phyloP scores from a whole-genome alignment of 2,888 invertebrate species.

The Acrobeloides nanus region DNA sequence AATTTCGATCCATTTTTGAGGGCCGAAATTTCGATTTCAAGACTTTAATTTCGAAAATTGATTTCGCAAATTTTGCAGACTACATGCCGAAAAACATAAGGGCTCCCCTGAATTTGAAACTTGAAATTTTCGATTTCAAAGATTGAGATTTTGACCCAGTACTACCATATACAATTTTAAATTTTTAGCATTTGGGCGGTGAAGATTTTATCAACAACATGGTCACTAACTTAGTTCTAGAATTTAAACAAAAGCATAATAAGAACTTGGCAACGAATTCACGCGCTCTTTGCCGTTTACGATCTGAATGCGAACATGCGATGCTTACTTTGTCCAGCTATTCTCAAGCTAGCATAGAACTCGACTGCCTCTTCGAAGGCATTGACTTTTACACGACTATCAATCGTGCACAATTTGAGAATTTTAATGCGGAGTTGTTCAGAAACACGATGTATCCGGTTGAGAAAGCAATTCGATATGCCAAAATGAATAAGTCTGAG shows the following conservation, averaged over 20 bases:
- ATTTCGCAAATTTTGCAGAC: too few species aligned
- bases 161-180: too few species aligned
- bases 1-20: too few species aligned
- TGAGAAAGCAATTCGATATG: slow-evolving; percentile 71
- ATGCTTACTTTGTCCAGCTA: slow-evolving; percentile 62
- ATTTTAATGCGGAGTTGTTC: slow-evolving; percentile 74
- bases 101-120: too few species aligned
- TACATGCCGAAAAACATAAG: too few species aligned
- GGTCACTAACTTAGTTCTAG: slow-evolving; percentile 56
- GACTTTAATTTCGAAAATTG: too few species aligned
- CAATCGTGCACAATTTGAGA: slow-evolving; percentile 86
- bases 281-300: slow-evolving; percentile 76
- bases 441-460: slow-evolving; percentile 91
- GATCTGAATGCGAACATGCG: slow-evolving; percentile 75
- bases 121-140: too few species aligned
- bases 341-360: slow-evolving; percentile 68
- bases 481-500: slow-evolving; percentile 77
- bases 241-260: slow-evolving; percentile 66
- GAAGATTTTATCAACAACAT: slow-evolving; percentile 62
- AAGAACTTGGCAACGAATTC: slow-evolving; percentile 78
- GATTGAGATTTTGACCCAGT: too few species aligned
- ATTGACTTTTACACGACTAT: slow-evolving; percentile 92
- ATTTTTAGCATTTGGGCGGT: too few species aligned
- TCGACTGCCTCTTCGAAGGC: slow-evolving; percentile 87
- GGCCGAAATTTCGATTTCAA: too few species aligned